Conservation (phyloP, 2,888 invertebrate species). For the Cheilosia scutellata region DNA sequence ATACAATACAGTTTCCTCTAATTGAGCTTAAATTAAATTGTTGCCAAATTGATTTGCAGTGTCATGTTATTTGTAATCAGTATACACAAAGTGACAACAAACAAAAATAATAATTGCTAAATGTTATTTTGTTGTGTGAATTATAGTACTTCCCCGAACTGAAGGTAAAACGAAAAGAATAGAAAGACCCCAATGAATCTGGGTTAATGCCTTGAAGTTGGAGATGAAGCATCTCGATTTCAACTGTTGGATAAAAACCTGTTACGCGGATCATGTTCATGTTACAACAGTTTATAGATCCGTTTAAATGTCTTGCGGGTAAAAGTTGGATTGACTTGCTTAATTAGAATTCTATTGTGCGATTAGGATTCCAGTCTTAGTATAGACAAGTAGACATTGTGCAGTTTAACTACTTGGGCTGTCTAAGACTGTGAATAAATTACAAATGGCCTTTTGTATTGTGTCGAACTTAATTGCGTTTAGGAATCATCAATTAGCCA, state of each 20-base stretch:
- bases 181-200: neutral
- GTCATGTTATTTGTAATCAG: constrained; percentile 11
- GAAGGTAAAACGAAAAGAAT: too few species aligned
- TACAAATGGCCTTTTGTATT: neutral
- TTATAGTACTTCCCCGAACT: neutral
- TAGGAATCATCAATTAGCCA: neutral
- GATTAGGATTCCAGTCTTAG: neutral
- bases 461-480: neutral
- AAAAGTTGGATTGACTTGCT: neutral
- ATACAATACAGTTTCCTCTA: neutral
- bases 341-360: neutral
- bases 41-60: neutral
- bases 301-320: neutral
- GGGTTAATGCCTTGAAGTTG: neutral
- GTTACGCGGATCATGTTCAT: neutral
- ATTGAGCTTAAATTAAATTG: neutral
- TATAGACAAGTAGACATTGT: neutral
- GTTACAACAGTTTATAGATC: neutral
- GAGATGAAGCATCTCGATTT: neutral
- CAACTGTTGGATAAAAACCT: neutral
- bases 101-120: neutral
- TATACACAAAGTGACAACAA: neutral
- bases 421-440: neutral
- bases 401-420: neutral
- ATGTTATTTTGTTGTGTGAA: neutral